phyloP scores from a whole-genome alignment of 2,888 invertebrate species.

The Oscheius sp. region DNA sequence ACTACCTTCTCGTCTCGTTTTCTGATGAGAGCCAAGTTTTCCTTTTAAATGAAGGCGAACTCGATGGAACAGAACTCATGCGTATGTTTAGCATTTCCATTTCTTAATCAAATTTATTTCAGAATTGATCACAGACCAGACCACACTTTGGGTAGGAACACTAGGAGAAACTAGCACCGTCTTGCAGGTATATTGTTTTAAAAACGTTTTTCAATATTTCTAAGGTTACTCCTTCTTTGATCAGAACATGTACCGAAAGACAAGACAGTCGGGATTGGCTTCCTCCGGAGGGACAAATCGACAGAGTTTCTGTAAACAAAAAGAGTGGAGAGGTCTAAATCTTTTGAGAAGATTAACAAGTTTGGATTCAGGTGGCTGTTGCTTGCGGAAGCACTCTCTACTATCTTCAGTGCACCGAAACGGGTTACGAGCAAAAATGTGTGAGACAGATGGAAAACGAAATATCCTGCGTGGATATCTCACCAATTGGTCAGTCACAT shows the following conservation, averaged over 20 bases:
- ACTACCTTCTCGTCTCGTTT: constrained; percentile 91
- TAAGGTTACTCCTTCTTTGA: constrained; percentile 83
- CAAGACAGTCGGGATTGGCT: constrained; percentile 66
- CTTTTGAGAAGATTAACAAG: constrained; percentile 29
- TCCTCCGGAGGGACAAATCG: constrained; percentile 44
- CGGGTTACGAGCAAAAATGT: constrained; percentile 79
- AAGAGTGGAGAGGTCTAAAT: constrained; percentile 67
- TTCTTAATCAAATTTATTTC: constrained; percentile 77
- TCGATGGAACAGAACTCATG: constrained; percentile 82
- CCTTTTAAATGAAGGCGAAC: constrained; percentile 91
- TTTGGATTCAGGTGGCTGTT: constrained; percentile 51
- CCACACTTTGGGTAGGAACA: constrained; percentile 91
- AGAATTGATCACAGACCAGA: constrained; percentile 90
- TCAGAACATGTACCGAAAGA: constrained; percentile 82
- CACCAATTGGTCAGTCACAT: constrained; percentile 79
- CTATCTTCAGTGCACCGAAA: constrained; percentile 47
- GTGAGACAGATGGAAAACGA: constrained; percentile 85
- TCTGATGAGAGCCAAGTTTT: constrained; percentile 88
- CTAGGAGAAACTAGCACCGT: constrained; percentile 38
- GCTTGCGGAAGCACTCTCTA: constrained; percentile 51
- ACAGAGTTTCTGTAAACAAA: constrained; percentile 70
- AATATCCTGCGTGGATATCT: constrained; percentile 94
- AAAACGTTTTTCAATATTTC: constrained; percentile 72
- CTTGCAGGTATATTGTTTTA: constrained; percentile 47
- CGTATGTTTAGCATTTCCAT: constrained; percentile 36